Evolutionary conservation across 2,797 vertebrate genomes (phyloP), one percentile per base, ranked within the genome.

Genomic region (Florisuga fusca): DNA sequence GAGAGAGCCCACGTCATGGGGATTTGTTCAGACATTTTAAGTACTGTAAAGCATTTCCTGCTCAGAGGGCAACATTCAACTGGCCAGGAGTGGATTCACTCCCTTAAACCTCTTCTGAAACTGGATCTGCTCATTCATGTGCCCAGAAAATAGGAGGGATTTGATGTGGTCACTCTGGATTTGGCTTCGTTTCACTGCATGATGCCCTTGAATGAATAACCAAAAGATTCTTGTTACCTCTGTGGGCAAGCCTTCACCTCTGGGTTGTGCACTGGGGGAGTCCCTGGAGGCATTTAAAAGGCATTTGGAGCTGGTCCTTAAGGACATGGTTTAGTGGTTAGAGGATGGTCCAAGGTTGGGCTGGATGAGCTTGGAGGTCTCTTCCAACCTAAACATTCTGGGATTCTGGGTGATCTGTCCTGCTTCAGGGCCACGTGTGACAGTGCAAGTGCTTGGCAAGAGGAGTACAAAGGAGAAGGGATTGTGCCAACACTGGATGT

Each of bases 401-500:
- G 46, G 20, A 46, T 46, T 22, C 46, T 46, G 12, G 11, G 67
- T 68, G 59, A 90, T 21, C 2, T 62, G 67, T 82, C 74, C 78
- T 9, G 21, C 21, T 63, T 73, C 17, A 33, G 27, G 57, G 50
- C 22, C 55, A 58, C 0, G 6, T 1, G 4, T 33, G 69, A 41
- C 57, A 84, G 66, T n/a, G 53, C 36, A 74, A 73, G 73, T 4
- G 33, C 61, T 66, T 69, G 57, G 46, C 51, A 62, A 22, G 67
- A 17, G 12, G 2, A 74, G 11, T 7, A 76, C 57, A 41, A 51
- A 81, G 74, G 16, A 29, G 9, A 6, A 6, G 22, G 12, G 43
- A n/a, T 61, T 3, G 1, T 48, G 54, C 19, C 12, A 8, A 25
- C 0, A 7, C 62, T 64, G 61, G 16, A 36, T 0, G n/a, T n/a